phyloP scores from a whole-genome alignment of 2,888 invertebrate genomes.

The Resseliella maxima region DNA sequence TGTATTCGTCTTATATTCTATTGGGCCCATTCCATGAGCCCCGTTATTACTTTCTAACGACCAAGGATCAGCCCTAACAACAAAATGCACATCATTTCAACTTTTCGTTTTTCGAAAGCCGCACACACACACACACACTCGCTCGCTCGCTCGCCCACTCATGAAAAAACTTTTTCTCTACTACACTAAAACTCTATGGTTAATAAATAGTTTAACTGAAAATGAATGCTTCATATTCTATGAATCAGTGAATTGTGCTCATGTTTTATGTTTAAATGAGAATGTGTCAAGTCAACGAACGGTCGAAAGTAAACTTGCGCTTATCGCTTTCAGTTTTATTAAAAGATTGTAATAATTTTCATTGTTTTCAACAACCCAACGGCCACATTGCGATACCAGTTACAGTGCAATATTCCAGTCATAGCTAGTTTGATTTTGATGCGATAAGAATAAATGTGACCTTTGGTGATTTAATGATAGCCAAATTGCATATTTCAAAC shows the following conservation, averaged over 20 bases:
- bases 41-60: conserved; percentile 19
- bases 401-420: neutral
- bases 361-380: neutral
- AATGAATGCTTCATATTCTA: neutral
- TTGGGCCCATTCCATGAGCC: neutral
- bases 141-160: too few species aligned
- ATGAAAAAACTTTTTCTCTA: neutral
- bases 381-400: neutral
- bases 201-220: conserved; percentile 31
- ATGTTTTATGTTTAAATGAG: too few species aligned
- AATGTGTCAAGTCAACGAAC: neutral
- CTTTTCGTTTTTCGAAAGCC: too few species aligned
- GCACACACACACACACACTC: too few species aligned
- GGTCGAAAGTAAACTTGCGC: neutral
- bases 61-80: neutral
- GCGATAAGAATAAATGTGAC: neutral
- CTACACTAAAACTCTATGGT: neutral
- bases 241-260: neutral
- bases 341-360: neutral
- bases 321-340: conserved; percentile 5
- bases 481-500: too few species aligned
- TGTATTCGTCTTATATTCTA: neutral
- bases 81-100: too few species aligned
- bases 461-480: too few species aligned
- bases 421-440: neutral